Evolutionary conservation across 2,888 invertebrate genomes (phyloP).

Genomic region (Euplexia lucipara): DNA sequence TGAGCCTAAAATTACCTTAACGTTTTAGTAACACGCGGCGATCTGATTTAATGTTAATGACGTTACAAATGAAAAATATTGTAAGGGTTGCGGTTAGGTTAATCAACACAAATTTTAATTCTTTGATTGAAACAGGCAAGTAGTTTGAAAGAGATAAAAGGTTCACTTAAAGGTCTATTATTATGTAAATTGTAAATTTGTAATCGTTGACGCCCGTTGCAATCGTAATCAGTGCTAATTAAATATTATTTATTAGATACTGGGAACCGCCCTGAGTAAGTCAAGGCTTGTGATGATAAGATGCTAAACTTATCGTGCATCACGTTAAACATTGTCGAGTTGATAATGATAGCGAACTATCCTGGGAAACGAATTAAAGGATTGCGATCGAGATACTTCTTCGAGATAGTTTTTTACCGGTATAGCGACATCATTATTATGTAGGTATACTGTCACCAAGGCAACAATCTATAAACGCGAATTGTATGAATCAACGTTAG

Average conservation of each 20-base stretch:
- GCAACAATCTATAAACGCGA: background rate
- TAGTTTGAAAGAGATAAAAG: conserved; percentile 34
- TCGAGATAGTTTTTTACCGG: conserved; percentile 24
- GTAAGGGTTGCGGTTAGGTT: conserved; percentile 1
- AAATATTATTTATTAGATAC: conserved; percentile 68
- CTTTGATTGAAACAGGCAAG: conserved; percentile 11
- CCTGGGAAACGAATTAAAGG: conserved; percentile 55
- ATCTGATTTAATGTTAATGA: conserved; percentile 54
- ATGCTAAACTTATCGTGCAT: conserved; percentile 81
- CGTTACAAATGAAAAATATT: conserved; percentile 24
- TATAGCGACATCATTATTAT: conserved; percentile 12
- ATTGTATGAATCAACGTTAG: background rate
- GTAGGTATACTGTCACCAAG: conserved; percentile 7
- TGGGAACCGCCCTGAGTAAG: conserved; percentile 82
- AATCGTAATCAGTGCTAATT: conserved; percentile 73
- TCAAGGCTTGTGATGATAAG: conserved; percentile 79
- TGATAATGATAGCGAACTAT: conserved; percentile 54
- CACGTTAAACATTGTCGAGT: conserved; percentile 70
- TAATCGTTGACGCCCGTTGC: conserved; percentile 70
- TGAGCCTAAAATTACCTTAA: conserved; percentile 22
- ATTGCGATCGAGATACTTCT: conserved; percentile 55
- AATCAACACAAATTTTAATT: conserved; percentile 18
- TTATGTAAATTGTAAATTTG: conserved; percentile 68
- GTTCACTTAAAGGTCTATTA: conserved; percentile 58
- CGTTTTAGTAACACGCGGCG: conserved; percentile 52